phyloP scores from a whole-genome alignment of 2,113 vertebrate species.

The Tetraodon nigroviridis region DNA sequence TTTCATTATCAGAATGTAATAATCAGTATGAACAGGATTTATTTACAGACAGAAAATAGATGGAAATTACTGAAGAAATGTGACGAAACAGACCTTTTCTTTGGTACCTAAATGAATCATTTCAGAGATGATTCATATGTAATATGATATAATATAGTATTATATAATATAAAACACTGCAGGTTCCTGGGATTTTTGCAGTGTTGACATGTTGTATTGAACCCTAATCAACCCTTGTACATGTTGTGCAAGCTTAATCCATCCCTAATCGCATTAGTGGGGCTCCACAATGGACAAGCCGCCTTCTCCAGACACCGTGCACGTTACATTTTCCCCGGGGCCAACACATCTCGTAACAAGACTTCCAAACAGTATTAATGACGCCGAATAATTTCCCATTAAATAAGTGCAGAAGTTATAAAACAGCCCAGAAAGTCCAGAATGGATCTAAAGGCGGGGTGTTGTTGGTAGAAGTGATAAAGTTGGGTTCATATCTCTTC shows the following conservation, averaged over 20 bases:
- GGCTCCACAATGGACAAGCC: slow-evolving; percentile 7
- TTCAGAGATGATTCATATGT: no score
- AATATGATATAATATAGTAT: no score
- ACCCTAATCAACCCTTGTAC: slow-evolving; percentile 12
- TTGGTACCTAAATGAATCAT: no score
- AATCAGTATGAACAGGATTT: background rate
- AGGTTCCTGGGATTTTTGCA: no score
- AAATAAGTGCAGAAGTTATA: background rate
- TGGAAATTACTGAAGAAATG: background rate
- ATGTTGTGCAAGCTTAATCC: slow-evolving; percentile 48
- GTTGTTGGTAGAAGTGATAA: no score
- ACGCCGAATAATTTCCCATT: background rate
- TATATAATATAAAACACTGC: no score
- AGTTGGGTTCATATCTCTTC: no score
- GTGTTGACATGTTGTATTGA: no score
- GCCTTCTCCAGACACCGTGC: slow-evolving; percentile 16
- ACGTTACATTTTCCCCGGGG: background rate
- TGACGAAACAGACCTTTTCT: background rate
- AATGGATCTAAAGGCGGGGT: no score
- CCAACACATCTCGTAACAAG: background rate
- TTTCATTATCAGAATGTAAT: no score
- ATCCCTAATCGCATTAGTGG: slow-evolving; percentile 63
- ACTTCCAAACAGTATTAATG: background rate
- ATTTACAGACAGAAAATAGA: background rate
- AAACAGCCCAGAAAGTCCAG: background rate